A percentile compares a stretch with the other conserved stretches of the same genome.
phyloP scores from a whole-genome alignment of 2,797 vertebrate species.

The Rachycentron canadum region DNA sequence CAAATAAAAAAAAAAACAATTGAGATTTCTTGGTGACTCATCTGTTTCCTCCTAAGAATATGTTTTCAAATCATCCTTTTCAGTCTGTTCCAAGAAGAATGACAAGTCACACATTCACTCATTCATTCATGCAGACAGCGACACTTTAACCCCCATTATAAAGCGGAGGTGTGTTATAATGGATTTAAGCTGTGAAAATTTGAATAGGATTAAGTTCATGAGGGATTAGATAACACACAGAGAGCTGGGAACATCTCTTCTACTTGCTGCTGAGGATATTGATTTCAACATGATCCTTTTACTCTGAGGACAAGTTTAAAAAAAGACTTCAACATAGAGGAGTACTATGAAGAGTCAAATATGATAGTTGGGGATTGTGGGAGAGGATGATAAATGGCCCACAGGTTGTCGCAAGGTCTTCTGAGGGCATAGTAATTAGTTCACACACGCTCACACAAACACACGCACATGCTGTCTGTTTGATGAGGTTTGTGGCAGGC shows the following conservation, averaged over 20 bases:
- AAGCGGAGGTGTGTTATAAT: constrained; percentile 29
- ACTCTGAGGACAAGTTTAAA: constrained; percentile 33
- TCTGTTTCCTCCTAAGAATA: background rate
- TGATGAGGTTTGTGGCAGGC: constrained; percentile 37
- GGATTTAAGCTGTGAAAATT: constrained; percentile 51
- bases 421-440: constrained; percentile 32
- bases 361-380: constrained; percentile 26
- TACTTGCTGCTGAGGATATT: constrained; percentile 55
- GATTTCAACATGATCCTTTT: constrained; percentile 66
- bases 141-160: constrained; percentile 35
- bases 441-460: constrained; percentile 17
- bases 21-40: constrained; percentile 7
- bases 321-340: constrained; percentile 26
- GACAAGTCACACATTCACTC: constrained; percentile 10
- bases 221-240: constrained; percentile 63
- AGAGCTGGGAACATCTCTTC: constrained; percentile 56
- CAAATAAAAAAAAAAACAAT: background rate
- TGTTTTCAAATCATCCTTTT: constrained; percentile 21
- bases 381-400: constrained; percentile 37
- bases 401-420: constrained; percentile 2
- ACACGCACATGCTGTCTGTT: background rate
- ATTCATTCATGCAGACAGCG: constrained; percentile 6
- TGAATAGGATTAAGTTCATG: constrained; percentile 64
- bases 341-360: constrained; percentile 25
- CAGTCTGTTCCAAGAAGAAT: constrained; percentile 11